Conservation (phyloP, 2,888 invertebrate genomes). For the Pterobdella sp. region DNA sequence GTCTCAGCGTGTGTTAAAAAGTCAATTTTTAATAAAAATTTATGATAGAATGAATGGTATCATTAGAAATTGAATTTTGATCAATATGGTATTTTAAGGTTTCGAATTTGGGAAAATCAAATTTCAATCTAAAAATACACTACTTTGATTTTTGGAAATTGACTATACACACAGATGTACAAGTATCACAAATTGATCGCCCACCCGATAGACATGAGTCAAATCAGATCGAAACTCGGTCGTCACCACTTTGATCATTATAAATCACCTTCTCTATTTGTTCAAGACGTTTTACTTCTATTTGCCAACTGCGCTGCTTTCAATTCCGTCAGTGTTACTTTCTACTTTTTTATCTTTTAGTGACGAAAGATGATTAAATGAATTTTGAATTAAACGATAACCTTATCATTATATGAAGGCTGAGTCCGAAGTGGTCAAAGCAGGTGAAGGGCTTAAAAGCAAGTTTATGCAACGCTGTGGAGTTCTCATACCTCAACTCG, state of each 20-base stretch:
- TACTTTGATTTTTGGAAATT: background rate
- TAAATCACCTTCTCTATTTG: constrained; percentile 64
- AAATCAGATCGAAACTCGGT: constrained; percentile 71
- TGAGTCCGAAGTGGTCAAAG: constrained; percentile 44
- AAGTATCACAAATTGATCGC: constrained; percentile 66
- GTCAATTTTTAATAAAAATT: too few species aligned
- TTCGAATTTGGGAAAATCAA: too few species aligned
- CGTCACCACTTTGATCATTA: constrained; percentile 67
- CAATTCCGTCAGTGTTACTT: constrained; percentile 64
- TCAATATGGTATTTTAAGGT: too few species aligned
- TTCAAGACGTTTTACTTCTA: constrained; percentile 72
- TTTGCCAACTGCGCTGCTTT: constrained; percentile 78
- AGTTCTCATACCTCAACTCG: constrained; percentile 41
- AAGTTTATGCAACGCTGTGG: constrained; percentile 43
- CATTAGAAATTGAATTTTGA: too few species aligned
- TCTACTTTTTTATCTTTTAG: background rate
- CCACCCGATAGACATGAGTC: constrained; percentile 76
- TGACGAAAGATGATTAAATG: background rate
- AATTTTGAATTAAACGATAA: background rate
- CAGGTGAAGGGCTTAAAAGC: constrained; percentile 43
- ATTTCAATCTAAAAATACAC: too few species aligned
- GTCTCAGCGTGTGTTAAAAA: too few species aligned
- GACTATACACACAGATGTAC: constrained; percentile 54
- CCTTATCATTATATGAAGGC: constrained; percentile 37
- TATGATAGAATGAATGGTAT: too few species aligned